Percentiles rank a stretch among this genome's conserved stretches.
Evolutionary conservation across 2,797 vertebrate species (phyloP).

Genomic region (Diplodus sargus): DNA sequence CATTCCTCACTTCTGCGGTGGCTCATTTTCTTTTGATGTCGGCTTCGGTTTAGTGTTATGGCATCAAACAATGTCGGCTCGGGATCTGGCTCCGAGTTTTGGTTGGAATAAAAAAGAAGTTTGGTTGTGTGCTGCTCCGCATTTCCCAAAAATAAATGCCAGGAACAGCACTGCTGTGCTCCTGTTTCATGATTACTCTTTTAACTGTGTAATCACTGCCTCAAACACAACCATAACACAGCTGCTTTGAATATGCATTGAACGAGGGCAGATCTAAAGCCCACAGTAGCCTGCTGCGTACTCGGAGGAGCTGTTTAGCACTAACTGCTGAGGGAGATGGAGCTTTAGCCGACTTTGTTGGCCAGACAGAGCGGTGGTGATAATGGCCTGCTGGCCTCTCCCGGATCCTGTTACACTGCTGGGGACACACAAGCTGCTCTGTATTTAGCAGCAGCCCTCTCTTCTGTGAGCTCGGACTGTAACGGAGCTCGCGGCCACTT

Average conservation of each 20-base stretch:
- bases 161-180: neutral
- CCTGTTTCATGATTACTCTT: conserved; percentile 11
- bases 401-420: conserved; percentile 80
- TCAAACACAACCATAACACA: conserved; percentile 23
- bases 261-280: conserved; percentile 24
- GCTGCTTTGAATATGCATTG: conserved; percentile 31
- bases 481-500: conserved; percentile 52
- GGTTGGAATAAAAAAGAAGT: neutral
- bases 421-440: conserved; percentile 78
- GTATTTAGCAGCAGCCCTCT: conserved; percentile 74
- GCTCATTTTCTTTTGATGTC: neutral
- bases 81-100: neutral
- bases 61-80: neutral
- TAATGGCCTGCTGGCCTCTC: conserved; percentile 75
- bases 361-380: conserved; percentile 66
- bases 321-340: conserved; percentile 59
- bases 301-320: conserved; percentile 50
- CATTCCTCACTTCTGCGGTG: neutral
- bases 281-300: conserved; percentile 37
- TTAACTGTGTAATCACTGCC: conserved; percentile 20
- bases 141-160: conserved; percentile 23
- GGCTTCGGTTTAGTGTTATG: neutral
- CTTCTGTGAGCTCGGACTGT: conserved; percentile 60
- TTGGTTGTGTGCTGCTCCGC: neutral
- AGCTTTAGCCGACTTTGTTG: conserved; percentile 64